Base-by-base conservation (phyloP, 2,797 vertebrate species). In the Adelosebastes latens region DNA sequence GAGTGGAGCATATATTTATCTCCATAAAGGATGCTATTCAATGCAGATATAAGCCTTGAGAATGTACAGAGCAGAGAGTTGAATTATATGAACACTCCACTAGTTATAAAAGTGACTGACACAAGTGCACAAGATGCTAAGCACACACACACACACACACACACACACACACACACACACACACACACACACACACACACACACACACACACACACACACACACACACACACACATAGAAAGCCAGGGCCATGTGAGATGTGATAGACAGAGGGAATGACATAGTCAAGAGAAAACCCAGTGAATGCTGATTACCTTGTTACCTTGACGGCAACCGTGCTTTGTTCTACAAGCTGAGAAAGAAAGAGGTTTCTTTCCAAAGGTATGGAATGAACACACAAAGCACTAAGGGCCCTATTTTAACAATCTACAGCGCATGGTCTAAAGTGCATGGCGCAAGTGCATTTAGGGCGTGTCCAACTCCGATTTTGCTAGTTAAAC, bases 1-100 rank as follows among this genome's bases (percentile, higher is more conserved):
- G 69, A 58, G 9, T 52, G 34, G 3, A 20, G 39, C 25, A 9
- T 67, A 65, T 68, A 86, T 87, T 72, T 29, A 81, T 84, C 72
- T 79, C 56, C 73, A 84, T 83, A 79, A 86, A 90, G 18, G 55
- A 66, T 67, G 46, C 59, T 61, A 59, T 75, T 61, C 24, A 58
- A 63, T 32, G 69, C 70, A 76, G 22, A 69, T 75, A 75, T 63
- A 72, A 79, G 77, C 68, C 55, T 70, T 82, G 78, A 72, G 64
- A 87, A 81, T 73, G 71, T 75, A 81, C 11, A 24, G 36, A 72
- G 3, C 67, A 24, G 18, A 66, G 58, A 59, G 27, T 1, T 65
- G n/a, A 75, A 49, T 46, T 39, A 60, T 29, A 73, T 66, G 60
- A 87, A 79, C 60, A 29, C 55, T 75, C 24, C 58, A 68, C 49